Evolutionary conservation across 2,888 invertebrate genomes (phyloP), one percentile per base, ranked within the genome.

Genomic region (Prosapia bicincta): DNA sequence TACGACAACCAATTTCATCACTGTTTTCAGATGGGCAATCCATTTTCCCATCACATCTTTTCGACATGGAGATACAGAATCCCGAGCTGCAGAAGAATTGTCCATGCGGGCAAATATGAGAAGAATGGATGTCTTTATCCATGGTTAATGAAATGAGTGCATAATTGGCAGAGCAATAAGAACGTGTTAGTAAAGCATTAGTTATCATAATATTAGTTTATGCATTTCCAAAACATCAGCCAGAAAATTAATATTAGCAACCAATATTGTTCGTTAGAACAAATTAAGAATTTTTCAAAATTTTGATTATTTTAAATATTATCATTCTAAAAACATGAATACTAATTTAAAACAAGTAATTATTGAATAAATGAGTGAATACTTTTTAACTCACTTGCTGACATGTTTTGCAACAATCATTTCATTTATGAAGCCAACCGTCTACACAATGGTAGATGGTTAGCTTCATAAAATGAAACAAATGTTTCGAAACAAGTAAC

Each of bases 11-110:
- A 1, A 74, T 25, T 28, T 79, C 79, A 69, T 79, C 79, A 66
- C 68, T 71, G 43, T 75, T 71, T 43, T 79, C 76, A 23, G 67
- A 65, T 15, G 71, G 72, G 74, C 80, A 80, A 75, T 80, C 76
- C 54, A 70, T 65, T 25, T 80, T 80, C 68, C 85, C 84, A 82
- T 93, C 88, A 84, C 92, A 92, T 70, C 85, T 86, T 82, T 88
- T 87, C 76, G 84, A 84, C 79, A 80, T 81, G 65, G 83, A 83
- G 78, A 87, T 84, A 82, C 87, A 88, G 72, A 80, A 77, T 75
- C 85, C 79, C 78, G 83, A 82, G 38, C 79, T 79, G 81, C 87
- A 87, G 38, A 81, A 82, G 81, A 85, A 86, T 54, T 79, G 74
- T 26, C 76, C 77, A 15, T 54, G 25, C 1, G 70, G 72, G 28